A percentile compares a stretch with the other conserved stretches of the same genome.
Conservation (phyloP, 1,140 invertebrate genomes). For the Drosophila saltans region DNA sequence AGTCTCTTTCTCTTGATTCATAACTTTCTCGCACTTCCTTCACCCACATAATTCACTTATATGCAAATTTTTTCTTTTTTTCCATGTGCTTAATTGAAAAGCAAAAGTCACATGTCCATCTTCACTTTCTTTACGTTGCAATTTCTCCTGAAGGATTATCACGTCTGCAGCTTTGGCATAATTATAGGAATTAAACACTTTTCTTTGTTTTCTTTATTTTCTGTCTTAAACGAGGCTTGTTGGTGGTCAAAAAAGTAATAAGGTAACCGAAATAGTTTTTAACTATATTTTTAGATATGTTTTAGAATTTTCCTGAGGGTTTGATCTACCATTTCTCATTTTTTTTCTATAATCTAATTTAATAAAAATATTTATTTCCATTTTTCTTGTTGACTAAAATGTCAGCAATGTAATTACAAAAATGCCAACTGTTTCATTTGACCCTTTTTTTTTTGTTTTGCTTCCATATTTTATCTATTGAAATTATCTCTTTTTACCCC, state of each 20-base stretch:
- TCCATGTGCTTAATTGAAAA: constrained; percentile 55
- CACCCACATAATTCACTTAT: not conserved
- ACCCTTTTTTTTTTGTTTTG: not conserved
- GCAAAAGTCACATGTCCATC: constrained; percentile 47
- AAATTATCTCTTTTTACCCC: not conserved
- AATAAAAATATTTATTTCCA: not conserved
- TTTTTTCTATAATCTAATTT: not conserved
- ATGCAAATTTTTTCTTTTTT: constrained; percentile 1
- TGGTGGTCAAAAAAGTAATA: no score
- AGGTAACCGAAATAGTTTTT: no score
- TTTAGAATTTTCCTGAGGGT: no score
- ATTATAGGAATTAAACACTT: not conserved
- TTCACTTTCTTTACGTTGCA: constrained; percentile 8
- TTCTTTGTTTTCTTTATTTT: no score
- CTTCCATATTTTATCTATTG: not conserved
- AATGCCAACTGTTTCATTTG: not conserved
- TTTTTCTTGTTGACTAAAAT: no score
- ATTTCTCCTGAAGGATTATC: constrained; percentile 3
- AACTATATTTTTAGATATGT: no score
- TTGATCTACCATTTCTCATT: no score
- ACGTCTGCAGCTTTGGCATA: not conserved
- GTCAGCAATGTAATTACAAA: constrained; percentile 1
- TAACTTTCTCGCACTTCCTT: constrained; percentile 35
- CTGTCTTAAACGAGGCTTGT: no score
- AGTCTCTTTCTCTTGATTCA: constrained; percentile 38